Evolutionary conservation across 2,113 vertebrate genomes (phyloP), one percentile per base, ranked within the genome.

Genomic region (Gymnobelideus leadbeateri): DNA sequence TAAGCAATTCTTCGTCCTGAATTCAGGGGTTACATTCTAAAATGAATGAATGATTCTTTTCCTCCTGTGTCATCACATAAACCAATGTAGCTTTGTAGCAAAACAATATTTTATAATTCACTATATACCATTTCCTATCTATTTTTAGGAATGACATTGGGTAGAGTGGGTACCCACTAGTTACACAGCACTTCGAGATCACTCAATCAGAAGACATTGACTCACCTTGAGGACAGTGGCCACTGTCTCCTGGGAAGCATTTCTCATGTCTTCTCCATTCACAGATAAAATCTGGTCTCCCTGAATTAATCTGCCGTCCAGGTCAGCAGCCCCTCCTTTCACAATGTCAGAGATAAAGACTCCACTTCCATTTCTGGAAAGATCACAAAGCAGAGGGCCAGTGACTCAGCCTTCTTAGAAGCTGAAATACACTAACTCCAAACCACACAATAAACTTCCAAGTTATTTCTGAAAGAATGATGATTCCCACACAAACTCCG

Each of bases 331-430:
- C 91, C 99, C 99, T 28, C 99, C 99, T 99, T 99, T 99, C 98
- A 99, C 99, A 97, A 99, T 98, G 97, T 99, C 99, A 0, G 99
- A 99, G 98, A 99, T 99, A 97, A 99, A 99, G 94, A 99, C 99
- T 89, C 99, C 99, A 0, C 98, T 99, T 98, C 99, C 99, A 95
- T 97, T 99, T 97, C 99, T 99, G 98, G 97, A 68, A 97, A 98
- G 91, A 93, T 8, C 96, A 98, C 94, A 97, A 97, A 98, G 93
- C 97, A 98, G 94, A 96, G 93, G 95, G 94, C 96, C 98, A 97
- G 98, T 97, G 97, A 97, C 93, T 97, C 93, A 97, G 97, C n/a
- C 94, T 96, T 51, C 51, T 9, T 14, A 14, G 11, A 68, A 68
- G 61, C 37, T 68, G 31, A 37, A 31, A 37, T 3, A 68, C 31